Evolutionary conservation across 2,888 invertebrate species (phyloP).

Genomic region (Scaptomyza caliginosa): DNA sequence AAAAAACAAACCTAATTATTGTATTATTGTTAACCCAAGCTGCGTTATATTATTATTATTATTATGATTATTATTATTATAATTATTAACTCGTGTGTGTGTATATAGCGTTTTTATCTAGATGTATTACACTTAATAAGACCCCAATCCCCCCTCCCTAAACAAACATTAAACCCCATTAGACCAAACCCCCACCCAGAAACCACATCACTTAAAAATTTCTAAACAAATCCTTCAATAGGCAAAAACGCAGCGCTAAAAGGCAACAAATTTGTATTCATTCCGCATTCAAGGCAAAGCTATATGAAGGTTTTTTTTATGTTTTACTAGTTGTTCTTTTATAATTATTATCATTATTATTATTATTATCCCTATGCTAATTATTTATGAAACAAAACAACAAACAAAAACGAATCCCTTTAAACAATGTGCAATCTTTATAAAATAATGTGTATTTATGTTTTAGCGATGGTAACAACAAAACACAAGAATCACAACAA

Average conservation of each 20-base stretch:
- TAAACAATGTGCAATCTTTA: slow-evolving; percentile 71
- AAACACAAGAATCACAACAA: slow-evolving; percentile 58
- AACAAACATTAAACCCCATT: neutral
- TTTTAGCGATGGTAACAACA: slow-evolving; percentile 42
- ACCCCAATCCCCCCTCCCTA: neutral
- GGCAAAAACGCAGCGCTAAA: slow-evolving; percentile 56
- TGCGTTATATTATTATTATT: slow-evolving; percentile 78
- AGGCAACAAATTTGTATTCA: slow-evolving; percentile 68
- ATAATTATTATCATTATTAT: slow-evolving; percentile 52
- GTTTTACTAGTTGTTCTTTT: slow-evolving; percentile 56
- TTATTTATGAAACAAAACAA: slow-evolving; percentile 61
- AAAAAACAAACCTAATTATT: slow-evolving; percentile 67
- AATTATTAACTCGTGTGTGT: slow-evolving; percentile 74
- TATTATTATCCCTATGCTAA: slow-evolving; percentile 52
- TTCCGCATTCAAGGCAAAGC: slow-evolving; percentile 63
- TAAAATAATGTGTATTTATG: slow-evolving; percentile 53
- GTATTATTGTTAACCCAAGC: slow-evolving; percentile 82
- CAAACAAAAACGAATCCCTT: slow-evolving; percentile 52
- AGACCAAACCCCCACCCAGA: slow-evolving; percentile 18
- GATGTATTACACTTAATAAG: slow-evolving; percentile 76
- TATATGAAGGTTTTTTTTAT: slow-evolving; percentile 47
- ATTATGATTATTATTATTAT: slow-evolving; percentile 65
- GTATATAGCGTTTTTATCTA: slow-evolving; percentile 79
- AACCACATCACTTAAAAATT: neutral
- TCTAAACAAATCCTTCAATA: slow-evolving; percentile 6